Evolutionary conservation across 1,140 invertebrate genomes (phyloP).

Genomic region (Drosophila watanabei): DNA sequence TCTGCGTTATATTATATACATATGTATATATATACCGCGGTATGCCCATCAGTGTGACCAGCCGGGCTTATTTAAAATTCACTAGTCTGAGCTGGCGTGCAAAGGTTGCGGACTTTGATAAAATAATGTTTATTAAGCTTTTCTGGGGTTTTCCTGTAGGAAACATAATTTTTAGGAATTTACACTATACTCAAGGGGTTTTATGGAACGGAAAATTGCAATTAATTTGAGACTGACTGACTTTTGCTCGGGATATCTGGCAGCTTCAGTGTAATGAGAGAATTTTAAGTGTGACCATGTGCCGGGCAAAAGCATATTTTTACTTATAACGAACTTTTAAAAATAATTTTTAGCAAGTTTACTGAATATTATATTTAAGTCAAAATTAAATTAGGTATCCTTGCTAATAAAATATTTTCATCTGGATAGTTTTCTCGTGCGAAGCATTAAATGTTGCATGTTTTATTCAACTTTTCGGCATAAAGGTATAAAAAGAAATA

Average conservation of each 20-base stretch:
- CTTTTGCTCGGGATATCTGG: neutral
- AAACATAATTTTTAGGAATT: neutral
- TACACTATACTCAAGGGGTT: neutral
- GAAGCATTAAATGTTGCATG: conserved; percentile 38
- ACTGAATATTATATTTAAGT: neutral
- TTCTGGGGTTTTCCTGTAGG: neutral
- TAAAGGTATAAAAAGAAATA: conserved; percentile 40
- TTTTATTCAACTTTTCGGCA: conserved; percentile 33
- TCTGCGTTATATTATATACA: conserved; percentile 10
- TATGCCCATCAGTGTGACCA: neutral
- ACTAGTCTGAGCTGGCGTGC: neutral
- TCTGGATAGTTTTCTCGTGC: conserved; percentile 2
- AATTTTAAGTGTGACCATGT: neutral
- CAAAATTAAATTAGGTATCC: neutral
- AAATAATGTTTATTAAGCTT: neutral
- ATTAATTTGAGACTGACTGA: neutral
- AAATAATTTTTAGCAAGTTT: neutral
- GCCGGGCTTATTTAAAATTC: neutral
- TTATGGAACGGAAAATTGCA: neutral
- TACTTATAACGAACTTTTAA: neutral
- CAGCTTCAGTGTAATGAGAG: neutral
- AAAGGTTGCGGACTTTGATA: neutral
- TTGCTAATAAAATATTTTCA: no score
- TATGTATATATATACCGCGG: neutral
- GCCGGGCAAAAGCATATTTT: neutral